Conservation (phyloP, 2,888 invertebrate genomes). For the Pterostichus madidus region DNA sequence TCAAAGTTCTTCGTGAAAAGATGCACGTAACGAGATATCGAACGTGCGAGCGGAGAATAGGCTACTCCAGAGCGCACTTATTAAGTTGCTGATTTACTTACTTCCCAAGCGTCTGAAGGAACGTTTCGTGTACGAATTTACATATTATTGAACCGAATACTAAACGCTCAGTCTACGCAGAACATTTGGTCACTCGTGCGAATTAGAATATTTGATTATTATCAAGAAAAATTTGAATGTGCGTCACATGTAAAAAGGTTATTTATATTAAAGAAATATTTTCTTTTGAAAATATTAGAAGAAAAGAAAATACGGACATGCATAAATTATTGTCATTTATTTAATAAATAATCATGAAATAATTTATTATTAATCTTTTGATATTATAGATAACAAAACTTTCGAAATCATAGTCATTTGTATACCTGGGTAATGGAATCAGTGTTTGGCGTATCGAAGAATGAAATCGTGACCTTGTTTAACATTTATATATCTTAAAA, state of each 20-base stretch:
- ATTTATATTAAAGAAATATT: neutral
- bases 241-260: neutral
- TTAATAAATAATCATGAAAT: too few relatives aligned
- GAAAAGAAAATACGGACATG: too few relatives aligned
- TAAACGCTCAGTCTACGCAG: constrained; percentile 14
- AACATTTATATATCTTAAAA: too few relatives aligned
- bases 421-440: too few relatives aligned
- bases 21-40: constrained; percentile 11
- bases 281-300: too few relatives aligned
- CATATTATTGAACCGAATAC: constrained; percentile 54
- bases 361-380: too few relatives aligned
- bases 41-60: neutral
- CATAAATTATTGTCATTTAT: too few relatives aligned
- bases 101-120: constrained; percentile 11
- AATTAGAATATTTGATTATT: constrained; percentile 26
- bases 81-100: constrained; percentile 12
- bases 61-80: neutral
- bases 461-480: too few relatives aligned
- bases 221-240: constrained; percentile 14
- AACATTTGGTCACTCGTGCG: constrained; percentile 27
- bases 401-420: too few relatives aligned
- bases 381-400: too few relatives aligned
- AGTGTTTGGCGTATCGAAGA: too few relatives aligned
- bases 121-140: constrained; percentile 43
- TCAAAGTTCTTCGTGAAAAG: neutral